Percentiles rank a stretch among this genome's conserved stretches.
phyloP scores from a whole-genome alignment of 2,113 vertebrate genomes.

The Serilophus lunatus region DNA sequence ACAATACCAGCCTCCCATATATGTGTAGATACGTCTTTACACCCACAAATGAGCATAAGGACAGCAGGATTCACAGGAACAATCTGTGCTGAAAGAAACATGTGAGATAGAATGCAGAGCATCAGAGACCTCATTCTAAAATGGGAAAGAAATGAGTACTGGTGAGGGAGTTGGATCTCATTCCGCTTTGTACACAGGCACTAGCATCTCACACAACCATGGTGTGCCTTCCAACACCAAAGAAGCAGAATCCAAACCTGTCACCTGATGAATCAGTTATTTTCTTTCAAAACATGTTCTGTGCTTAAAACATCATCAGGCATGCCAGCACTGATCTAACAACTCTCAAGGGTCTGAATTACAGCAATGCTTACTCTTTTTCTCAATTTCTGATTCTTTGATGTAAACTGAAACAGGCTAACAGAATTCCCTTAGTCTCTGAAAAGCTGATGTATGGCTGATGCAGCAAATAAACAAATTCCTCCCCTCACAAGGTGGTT shows the following conservation, averaged over 20 bases:
- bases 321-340: not conserved
- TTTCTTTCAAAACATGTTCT: not conserved
- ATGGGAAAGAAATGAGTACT: not conserved
- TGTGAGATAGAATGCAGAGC: rapidly evolving
- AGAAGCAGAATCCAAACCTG: not conserved
- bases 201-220: not conserved
- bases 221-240: rapidly evolving
- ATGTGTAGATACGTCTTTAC: rapidly evolving
- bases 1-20: not conserved
- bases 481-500: not conserved
- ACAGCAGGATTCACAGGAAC: not conserved
- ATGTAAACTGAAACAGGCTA: not conserved
- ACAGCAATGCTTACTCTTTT: not conserved
- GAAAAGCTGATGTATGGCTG: not conserved
- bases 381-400: not conserved
- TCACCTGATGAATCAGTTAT: not conserved
- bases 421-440: not conserved
- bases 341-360: not conserved
- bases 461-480: not conserved
- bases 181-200: not conserved
- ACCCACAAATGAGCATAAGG: not conserved
- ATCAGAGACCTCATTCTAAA: not conserved
- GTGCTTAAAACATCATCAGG: not conserved
- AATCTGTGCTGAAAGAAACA: not conserved
- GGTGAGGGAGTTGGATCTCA: not conserved